Evolutionary conservation across 2,797 vertebrate species (phyloP), one percentile per base, ranked within the genome.

Genomic region (Tenualosa thibaudeaui): DNA sequence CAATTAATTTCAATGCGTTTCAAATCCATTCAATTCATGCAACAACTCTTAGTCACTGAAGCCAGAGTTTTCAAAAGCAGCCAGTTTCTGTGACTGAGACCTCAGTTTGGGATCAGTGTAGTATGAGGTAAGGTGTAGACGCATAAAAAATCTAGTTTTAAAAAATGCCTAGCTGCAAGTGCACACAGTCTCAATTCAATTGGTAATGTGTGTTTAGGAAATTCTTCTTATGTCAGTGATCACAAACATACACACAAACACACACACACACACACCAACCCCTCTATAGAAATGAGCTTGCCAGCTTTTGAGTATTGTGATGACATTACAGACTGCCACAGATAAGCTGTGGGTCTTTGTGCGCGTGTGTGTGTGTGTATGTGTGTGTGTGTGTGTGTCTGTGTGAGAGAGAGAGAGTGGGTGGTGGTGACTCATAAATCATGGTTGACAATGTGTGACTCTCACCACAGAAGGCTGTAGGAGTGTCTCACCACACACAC

Each of bases 381-480:
- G 71, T 78, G 37, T 22, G 71, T 43, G 68, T 17, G 31, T 40
- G 68, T 75, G 31, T 75, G 37, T 68, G 26, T 65, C 24, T 65
- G 5, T 65, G 8, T 65, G 62, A 31, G 46, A 4, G 4, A 51
- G 50, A 2, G 10, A 15, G 56, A n/a, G 56, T 60, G 56, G 37
- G 65, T 22, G 7, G 71, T 19, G 19, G 71, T 22, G 71, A 43
- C 37, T 78, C 71, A 78, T 78, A 78, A 78, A 78, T 78, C 71
- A 78, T 78, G 17, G 15, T 40, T 78, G 71, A 78, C 71, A 78
- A 78, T 78, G 71, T 78, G 71, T 78, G 71, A 78, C 40, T 78
- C 71, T 78, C 71, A 78, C 71, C 17, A n/a, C 71, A 78, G 71
- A 78, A 78, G 71, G 71, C 71, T 43, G 71, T 78, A 78, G 17